Evolutionary conservation across 2,113 vertebrate genomes (phyloP).

Genomic region (Sander lucioperca): DNA sequence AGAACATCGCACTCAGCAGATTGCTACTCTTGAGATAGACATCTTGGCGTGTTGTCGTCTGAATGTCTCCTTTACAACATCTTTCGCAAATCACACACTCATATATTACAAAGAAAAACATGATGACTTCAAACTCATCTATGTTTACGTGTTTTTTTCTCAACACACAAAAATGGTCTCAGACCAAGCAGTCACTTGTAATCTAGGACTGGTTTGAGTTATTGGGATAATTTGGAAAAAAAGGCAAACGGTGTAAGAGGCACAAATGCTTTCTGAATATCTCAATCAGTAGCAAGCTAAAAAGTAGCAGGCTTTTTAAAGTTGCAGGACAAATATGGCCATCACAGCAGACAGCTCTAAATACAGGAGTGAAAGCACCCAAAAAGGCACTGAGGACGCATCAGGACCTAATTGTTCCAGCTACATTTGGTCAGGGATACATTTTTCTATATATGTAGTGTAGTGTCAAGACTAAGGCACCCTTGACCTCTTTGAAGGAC

Average conservation of each 20-base stretch:
- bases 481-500: conserved; percentile 25
- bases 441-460: conserved; percentile 9
- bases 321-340: not conserved
- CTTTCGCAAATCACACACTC: not conserved
- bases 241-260: not conserved
- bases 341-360: not conserved
- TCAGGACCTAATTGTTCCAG: not conserved
- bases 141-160: not conserved
- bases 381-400: not conserved
- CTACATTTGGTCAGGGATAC: not conserved
- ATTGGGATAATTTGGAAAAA: not conserved
- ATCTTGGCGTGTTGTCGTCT: not conserved
- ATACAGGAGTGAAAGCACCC: not conserved
- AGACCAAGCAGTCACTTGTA: not conserved
- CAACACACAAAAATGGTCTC: not conserved
- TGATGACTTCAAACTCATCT: not conserved
- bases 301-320: not conserved
- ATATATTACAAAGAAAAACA: not conserved
- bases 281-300: not conserved
- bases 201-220: not conserved
- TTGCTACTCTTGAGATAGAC: conserved; percentile 11
- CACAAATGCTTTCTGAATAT: not conserved
- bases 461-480: conserved; percentile 1
- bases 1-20: conserved; percentile 2
- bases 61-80: conserved; percentile 2